These are phyloP conservation scores for Trididemnum nubilum DNA, from an alignment of 23 tunicate genomes.

Conservation along the genomic window DNA sequence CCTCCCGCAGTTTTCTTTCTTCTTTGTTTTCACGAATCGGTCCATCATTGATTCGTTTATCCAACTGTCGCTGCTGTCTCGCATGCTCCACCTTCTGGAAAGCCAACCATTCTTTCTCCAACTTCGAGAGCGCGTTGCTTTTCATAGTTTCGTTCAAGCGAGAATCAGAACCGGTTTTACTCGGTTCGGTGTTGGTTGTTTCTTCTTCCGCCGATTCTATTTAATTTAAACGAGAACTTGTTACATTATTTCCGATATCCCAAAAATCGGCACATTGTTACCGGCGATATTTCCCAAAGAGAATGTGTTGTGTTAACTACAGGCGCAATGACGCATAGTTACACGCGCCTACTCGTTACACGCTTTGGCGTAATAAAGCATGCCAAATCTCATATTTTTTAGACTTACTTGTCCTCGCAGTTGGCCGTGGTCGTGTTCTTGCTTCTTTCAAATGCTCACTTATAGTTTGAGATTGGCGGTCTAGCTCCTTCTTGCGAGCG, in stretches of 20 bases:
- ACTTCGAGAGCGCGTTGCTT: slow-evolving; percentile 1
- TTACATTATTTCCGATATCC: too few species aligned
- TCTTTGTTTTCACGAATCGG: slow-evolving; percentile 31
- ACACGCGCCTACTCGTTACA: too few species aligned
- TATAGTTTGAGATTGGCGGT: not conserved
- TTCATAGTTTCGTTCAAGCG: too few species aligned
- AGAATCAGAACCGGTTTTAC: not conserved
- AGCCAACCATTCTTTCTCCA: slow-evolving; percentile 56
- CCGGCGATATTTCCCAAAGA: too few species aligned
- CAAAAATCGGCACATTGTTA: too few species aligned
- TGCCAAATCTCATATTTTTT: too few species aligned
- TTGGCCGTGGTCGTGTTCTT: too few species aligned
- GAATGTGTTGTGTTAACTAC: too few species aligned
- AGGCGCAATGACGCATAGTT: too few species aligned
- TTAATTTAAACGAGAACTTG: too few species aligned
- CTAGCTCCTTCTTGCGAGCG: not conserved
- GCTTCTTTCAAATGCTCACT: not conserved
- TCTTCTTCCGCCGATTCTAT: not conserved
- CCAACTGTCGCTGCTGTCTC: slow-evolving; percentile 27
- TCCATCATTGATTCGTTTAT: slow-evolving; percentile 17
- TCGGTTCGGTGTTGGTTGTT: not conserved
- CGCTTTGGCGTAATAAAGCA: too few species aligned
- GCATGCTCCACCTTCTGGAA: slow-evolving; percentile 56
- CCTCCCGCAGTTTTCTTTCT: slow-evolving; percentile 50
- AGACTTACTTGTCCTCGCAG: too few species aligned